Percentiles rank a stretch among this genome's conserved stretches.
These are phyloP conservation scores for Temnothorax nylanderi DNA, from an alignment of 1,140 invertebrate genomes.

Conservation along the genomic window DNA sequence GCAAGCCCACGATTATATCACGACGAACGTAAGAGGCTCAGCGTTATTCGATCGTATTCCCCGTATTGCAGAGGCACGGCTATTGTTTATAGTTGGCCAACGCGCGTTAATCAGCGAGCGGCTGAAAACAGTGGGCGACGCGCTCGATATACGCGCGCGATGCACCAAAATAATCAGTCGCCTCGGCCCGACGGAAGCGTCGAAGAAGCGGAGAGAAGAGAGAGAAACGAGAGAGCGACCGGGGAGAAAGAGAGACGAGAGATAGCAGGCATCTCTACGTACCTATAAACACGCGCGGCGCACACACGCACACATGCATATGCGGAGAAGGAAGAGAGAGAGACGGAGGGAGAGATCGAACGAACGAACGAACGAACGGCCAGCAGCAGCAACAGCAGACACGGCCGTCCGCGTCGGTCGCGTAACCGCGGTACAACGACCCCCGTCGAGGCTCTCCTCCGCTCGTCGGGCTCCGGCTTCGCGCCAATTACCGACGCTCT, in stretches of 20 bases:
- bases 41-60: not conserved
- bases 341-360: constrained; percentile 53
- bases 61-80: not conserved
- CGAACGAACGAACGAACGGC: constrained; percentile 51
- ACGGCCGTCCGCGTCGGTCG: constrained; percentile 70
- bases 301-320: constrained; percentile 33
- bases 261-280: constrained; percentile 70
- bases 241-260: constrained; percentile 36
- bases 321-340: not conserved
- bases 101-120: constrained; percentile 45
- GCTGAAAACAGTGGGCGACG: constrained; percentile 49
- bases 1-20: not conserved
- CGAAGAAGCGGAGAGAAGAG: constrained; percentile 5
- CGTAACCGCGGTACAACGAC: constrained; percentile 75
- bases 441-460: constrained; percentile 48
- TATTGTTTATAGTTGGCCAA: constrained; percentile 39
- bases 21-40: not conserved
- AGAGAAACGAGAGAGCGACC: not conserved
- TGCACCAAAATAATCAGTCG: constrained; percentile 54
- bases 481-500: constrained; percentile 65
- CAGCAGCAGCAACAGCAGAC: constrained; percentile 49
- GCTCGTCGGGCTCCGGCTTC: constrained; percentile 63
- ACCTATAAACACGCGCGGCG: constrained; percentile 67
- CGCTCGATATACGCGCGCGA: constrained; percentile 48
- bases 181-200: constrained; percentile 34